Evolutionary conservation across 2,113 vertebrate species (phyloP), one percentile per base, ranked within the genome.

Genomic region (Dinomys branickii): DNA sequence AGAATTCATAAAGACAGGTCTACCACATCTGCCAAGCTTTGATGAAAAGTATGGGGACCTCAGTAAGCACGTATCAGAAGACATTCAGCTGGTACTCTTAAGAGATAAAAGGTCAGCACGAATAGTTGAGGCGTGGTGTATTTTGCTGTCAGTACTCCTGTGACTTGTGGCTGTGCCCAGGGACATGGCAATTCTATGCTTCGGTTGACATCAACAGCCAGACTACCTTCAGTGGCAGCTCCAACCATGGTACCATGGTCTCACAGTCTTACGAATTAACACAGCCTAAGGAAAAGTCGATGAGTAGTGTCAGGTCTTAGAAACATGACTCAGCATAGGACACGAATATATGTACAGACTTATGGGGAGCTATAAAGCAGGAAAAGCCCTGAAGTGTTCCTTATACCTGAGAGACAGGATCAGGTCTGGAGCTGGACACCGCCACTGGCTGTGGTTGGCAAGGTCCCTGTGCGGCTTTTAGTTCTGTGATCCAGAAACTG

Each of bases 41-140:
- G n/a, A 41, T 19, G 50, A 30, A 0, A 0, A 2, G n/a, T 3
- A 3, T 5, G n/a, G n/a, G 8, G 7, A n/a, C 28, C 16, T 10
- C 61, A 44, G n/a, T 65, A 41, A n/a, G 50, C 12, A 44, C 17
- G 26, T 24, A 4, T 28, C 44, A 73, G 52, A 50, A 83, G 30
- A 17, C 44, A 41, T 0, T 0, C 38, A 41, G 41, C 59, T 63
- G 35, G 52, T 73, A 8, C 24, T 58, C 7, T 50, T 16, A 7
- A 65, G 63, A 12, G 13, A 4, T 30, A 5, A 61, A 28, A 56
- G 28, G 20, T 28, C 2, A 0, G 9, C 4, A 0, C 38, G 83
- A 38, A 35, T 50, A 11, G 30, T 20, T 14, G 41, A 41, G 28
- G 6, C 22, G 13, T 0, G 0, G 12, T 44, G 56, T 41, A 4